Evolutionary conservation across 2,113 vertebrate genomes (phyloP).

Genomic region (Urocitellus parryii): DNA sequence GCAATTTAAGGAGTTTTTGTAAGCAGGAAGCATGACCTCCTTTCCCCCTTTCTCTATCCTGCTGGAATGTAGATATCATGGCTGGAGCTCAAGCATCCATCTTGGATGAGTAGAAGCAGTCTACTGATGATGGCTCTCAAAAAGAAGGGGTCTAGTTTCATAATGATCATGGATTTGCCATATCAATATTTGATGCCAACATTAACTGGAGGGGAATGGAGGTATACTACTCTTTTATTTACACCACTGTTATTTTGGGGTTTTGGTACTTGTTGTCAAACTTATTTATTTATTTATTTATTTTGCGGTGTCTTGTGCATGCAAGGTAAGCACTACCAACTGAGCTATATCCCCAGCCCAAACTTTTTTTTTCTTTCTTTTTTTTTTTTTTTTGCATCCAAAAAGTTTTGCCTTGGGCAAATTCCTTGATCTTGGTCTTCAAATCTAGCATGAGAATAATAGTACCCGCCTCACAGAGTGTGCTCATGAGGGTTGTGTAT

Average conservation of each 20-base stretch:
- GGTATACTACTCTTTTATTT: background rate
- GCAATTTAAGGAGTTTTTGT: background rate
- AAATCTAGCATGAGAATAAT: background rate
- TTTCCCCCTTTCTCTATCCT: constrained; percentile 31
- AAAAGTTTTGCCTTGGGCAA: background rate
- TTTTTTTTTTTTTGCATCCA: background rate
- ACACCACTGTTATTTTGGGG: background rate
- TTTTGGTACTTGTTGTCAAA: background rate
- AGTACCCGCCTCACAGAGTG: background rate
- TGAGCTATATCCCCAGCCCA: too few relatives aligned
- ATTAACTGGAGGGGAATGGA: background rate
- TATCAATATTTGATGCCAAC: background rate
- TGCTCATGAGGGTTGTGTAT: background rate
- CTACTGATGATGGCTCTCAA: background rate
- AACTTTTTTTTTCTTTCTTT: background rate
- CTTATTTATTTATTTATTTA: background rate
- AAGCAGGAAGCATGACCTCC: background rate
- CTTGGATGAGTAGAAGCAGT: background rate
- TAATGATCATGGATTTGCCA: background rate
- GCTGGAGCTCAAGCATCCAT: background rate
- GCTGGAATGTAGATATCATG: background rate
- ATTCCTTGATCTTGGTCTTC: background rate
- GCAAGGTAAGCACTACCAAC: too few relatives aligned
- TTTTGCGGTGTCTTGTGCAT: too few relatives aligned
- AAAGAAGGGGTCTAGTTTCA: background rate